Evolutionary conservation across 2,797 vertebrate genomes (phyloP), one percentile per base, ranked within the genome.

Genomic region (Cirrhinus molitorella): DNA sequence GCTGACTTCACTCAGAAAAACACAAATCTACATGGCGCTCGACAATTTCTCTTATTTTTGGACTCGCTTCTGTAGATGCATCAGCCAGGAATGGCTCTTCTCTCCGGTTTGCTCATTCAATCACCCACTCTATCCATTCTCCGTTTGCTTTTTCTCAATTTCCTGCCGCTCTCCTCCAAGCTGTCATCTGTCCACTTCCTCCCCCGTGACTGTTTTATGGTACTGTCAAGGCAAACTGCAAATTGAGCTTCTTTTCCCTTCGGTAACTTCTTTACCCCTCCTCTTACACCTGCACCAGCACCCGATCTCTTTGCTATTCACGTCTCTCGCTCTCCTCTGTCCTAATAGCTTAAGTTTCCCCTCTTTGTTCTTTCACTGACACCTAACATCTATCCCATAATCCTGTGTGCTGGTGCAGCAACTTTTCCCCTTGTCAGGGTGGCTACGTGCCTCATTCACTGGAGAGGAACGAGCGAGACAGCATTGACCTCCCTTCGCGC

Each of bases 331-430:
- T 74, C 83, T 65, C 63, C 84, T 79, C 47, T 53, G 63, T 75
- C 83, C 51, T 80, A 85, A 80, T 83, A 47, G 85, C 79, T 85
- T 85, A 57, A 37, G 43, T 73, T 79, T 77, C 85, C 43, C 40
- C 81, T 61, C 37, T 85, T 86, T 87, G 83, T 86, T 87, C 83
- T 84, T 89, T 79, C 74, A 82, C 80, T 85, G 80, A 89, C 83
- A 90, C 81, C 85, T 78, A 21, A 83, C 79, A 87, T 84, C 80
- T 83, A 87, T 89, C 86, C 85, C 19, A 82, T 63, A 80, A 83
- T 77, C 81, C 59, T 68, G 59, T 74, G 65, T 85, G 87, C 85
- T 81, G 82, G 86, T 66, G 86, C 85, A 87, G 89, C 87, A 85
- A 76, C 47, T 85, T 86, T 83, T 80, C 73, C 53, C 31, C 76